These are phyloP conservation scores for Pseudopodoces humilis DNA, from an alignment of 2,113 vertebrate genomes.

Conservation along the genomic window DNA sequence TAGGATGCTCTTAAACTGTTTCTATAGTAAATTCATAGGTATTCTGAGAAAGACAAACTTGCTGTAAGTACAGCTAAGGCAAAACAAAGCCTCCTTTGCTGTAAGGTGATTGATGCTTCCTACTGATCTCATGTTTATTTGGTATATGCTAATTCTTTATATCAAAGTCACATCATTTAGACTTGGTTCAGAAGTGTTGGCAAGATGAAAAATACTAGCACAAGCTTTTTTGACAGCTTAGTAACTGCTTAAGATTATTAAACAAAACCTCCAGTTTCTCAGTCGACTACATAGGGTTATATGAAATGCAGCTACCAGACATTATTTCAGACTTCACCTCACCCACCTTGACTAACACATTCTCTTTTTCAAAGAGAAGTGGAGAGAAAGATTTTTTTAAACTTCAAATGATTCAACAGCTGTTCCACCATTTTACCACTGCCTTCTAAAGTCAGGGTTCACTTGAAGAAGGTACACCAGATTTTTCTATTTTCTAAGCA, in stretches of 20 bases:
- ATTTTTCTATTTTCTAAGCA: not conserved
- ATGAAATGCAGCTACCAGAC: not conserved
- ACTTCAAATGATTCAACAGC: not conserved
- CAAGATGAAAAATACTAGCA: not conserved
- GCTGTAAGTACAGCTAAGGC: not conserved
- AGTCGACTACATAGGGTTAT: not conserved
- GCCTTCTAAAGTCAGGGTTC: not conserved
- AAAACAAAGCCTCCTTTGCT: slow-evolving; percentile 10
- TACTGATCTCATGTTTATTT: not conserved
- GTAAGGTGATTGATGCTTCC: not conserved
- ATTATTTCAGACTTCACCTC: not conserved
- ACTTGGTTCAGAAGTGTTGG: not conserved
- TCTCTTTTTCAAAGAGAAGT: not conserved
- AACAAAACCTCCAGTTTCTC: not conserved
- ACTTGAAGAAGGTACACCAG: not conserved
- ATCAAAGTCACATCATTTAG: not conserved
- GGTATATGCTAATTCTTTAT: not conserved
- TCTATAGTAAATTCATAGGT: slow-evolving; percentile 20
- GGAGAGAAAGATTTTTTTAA: not conserved
- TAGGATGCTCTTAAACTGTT: not conserved
- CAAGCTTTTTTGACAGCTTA: not conserved
- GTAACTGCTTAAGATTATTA: not conserved
- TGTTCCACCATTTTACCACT: not conserved
- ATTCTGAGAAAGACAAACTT: slow-evolving; percentile 42
- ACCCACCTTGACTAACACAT: not conserved